Percentiles rank a stretch among this genome's conserved stretches.
Evolutionary conservation across 1,140 invertebrate genomes (phyloP).

Genomic region (Acromyrmex heyeri): DNA sequence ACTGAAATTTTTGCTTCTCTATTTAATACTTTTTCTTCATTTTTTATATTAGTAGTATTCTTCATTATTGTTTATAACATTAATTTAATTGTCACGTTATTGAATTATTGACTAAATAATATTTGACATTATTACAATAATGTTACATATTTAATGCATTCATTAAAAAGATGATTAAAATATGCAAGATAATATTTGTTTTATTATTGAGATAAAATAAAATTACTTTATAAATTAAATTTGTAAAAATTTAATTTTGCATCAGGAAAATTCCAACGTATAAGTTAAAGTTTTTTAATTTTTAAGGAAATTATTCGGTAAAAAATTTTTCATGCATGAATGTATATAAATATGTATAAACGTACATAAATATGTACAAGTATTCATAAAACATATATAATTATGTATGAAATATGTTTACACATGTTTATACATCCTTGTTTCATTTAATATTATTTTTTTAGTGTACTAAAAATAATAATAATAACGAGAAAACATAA

Average conservation of each 20-base stretch:
- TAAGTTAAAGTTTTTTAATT: neutral
- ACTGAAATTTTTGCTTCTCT: neutral
- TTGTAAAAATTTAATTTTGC: neutral
- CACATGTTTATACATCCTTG: too few species aligned
- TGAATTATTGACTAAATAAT: too few species aligned
- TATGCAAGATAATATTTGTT: neutral
- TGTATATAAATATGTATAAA: too few species aligned
- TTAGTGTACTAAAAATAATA: too few species aligned
- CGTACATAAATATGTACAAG: too few species aligned
- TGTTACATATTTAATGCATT: neutral
- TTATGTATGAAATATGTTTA: too few species aligned
- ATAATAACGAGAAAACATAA: too few species aligned
- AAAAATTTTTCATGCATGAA: too few species aligned
- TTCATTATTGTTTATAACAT: neutral
- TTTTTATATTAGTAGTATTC: neutral
- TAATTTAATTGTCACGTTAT: neutral
- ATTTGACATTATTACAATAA: neutral
- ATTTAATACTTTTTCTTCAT: neutral
- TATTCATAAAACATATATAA: too few species aligned
- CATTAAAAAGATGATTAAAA: constrained; percentile 5
- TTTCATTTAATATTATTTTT: too few species aligned
- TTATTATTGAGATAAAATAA: neutral
- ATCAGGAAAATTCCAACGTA: neutral
- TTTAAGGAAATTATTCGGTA: neutral
- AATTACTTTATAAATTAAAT: neutral